phyloP scores from a whole-genome alignment of 53 echinoderm and acorn worm genomes.

The Pentamera pediparva region DNA sequence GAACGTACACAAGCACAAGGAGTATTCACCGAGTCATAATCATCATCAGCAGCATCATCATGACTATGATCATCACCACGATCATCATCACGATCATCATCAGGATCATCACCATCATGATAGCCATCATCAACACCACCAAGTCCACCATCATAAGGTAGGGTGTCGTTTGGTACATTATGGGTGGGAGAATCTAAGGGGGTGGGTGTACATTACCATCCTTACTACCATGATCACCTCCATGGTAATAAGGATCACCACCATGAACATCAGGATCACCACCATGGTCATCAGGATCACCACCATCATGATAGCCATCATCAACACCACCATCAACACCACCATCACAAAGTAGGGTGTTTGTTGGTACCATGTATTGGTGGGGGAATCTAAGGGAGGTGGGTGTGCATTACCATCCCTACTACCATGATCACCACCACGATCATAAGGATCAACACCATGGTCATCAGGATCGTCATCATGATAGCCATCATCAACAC shows the following conservation, averaged over 20 bases:
- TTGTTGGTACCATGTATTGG: too few relatives aligned
- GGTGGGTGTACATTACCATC: too few relatives aligned
- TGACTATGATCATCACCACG: conserved; percentile 25
- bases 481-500: too few relatives aligned
- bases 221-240: conserved; percentile 21
- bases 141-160: not conserved
- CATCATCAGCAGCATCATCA: conserved; percentile 34
- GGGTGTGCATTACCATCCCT: too few relatives aligned
- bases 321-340: not conserved
- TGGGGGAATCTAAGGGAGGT: too few relatives aligned
- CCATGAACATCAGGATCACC: conserved; percentile 32
- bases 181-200: too few relatives aligned
- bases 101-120: not conserved
- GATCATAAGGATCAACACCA: conserved; percentile 27
- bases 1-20: conserved; percentile 64
- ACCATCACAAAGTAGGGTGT: too few relatives aligned
- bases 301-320: not conserved
- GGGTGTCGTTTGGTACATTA: too few relatives aligned
- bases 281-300: conserved; percentile 12
- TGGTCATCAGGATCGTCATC: conserved; percentile 24
- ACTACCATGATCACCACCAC: conserved; percentile 26
- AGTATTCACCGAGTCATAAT: not conserved
- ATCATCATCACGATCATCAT: conserved; percentile 34
- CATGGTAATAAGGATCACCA: conserved; percentile 23
- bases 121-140: not conserved